Percentiles rank a stretch among this genome's conserved stretches.
These are phyloP conservation scores for Elmis aenea DNA, from an alignment of 2,888 invertebrate species.

Conservation along the genomic window DNA sequence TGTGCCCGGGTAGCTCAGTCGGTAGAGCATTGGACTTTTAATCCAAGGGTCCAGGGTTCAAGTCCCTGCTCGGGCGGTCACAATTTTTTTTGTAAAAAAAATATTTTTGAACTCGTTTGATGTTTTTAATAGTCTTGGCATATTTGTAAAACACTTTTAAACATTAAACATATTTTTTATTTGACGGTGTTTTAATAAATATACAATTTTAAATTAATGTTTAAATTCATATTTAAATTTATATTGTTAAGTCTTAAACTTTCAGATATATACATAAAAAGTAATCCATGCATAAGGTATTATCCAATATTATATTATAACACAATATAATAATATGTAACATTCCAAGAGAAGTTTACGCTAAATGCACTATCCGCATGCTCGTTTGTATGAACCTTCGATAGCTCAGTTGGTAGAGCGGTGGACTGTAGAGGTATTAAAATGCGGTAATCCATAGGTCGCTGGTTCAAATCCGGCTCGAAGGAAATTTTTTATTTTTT, in stretches of 20 bases:
- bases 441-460: conserved; percentile 56
- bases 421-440: conserved; percentile 38
- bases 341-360: too few species aligned
- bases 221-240: too few species aligned
- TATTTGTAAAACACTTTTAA: too few species aligned
- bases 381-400: conserved; percentile 30
- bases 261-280: too few species aligned
- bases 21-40: conserved; percentile 74
- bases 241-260: too few species aligned
- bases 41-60: conserved; percentile 76
- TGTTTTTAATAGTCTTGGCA: background rate
- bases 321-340: too few species aligned
- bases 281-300: too few species aligned
- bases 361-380: too few species aligned
- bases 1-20: conserved; percentile 67
- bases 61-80: conserved; percentile 67
- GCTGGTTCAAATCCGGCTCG: conserved; percentile 67
- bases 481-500: conserved; percentile 45
- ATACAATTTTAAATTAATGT: too few species aligned
- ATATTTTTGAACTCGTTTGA: background rate
- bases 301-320: too few species aligned
- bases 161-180: too few species aligned
- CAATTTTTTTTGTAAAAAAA: conserved; percentile 35
- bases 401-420: conserved; percentile 45
- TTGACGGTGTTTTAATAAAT: too few species aligned